Evolutionary conservation across 2,888 invertebrate genomes (phyloP).

Genomic region (Lamellibrachia satsuma): DNA sequence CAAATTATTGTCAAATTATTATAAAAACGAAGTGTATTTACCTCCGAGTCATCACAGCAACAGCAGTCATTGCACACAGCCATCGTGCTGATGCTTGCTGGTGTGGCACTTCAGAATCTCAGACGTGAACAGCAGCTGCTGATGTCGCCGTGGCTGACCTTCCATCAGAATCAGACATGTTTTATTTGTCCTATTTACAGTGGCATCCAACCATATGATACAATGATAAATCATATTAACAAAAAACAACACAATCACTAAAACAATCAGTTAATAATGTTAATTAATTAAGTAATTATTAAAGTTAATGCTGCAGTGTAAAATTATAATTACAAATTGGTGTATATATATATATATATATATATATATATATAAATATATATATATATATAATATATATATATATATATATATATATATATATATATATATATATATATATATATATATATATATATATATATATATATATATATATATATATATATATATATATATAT

Average conservation of each 20-base stretch:
- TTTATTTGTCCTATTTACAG: neutral
- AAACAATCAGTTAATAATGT: no score
- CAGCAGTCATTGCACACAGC: neutral
- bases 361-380: no score
- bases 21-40: neutral
- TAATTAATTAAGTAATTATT: no score
- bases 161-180: neutral
- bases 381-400: no score
- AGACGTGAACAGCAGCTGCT: neutral
- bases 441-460: slow-evolving; percentile 27
- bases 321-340: no score
- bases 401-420: slow-evolving; percentile 20
- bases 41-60: slow-evolving; percentile 3
- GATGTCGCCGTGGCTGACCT: neutral
- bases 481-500: slow-evolving; percentile 30
- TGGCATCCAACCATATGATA: no score
- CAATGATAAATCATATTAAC: no score
- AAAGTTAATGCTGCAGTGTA: no score
- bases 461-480: slow-evolving; percentile 28
- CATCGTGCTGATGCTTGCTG: neutral
- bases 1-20: neutral
- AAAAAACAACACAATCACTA: no score
- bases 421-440: slow-evolving; percentile 25
- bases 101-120: slow-evolving; percentile 7
- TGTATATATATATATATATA: no score